A percentile compares a stretch with the other conserved stretches of the same genome.
phyloP scores from a whole-genome alignment of 2,888 invertebrate genomes.

The Drosophila merina region DNA sequence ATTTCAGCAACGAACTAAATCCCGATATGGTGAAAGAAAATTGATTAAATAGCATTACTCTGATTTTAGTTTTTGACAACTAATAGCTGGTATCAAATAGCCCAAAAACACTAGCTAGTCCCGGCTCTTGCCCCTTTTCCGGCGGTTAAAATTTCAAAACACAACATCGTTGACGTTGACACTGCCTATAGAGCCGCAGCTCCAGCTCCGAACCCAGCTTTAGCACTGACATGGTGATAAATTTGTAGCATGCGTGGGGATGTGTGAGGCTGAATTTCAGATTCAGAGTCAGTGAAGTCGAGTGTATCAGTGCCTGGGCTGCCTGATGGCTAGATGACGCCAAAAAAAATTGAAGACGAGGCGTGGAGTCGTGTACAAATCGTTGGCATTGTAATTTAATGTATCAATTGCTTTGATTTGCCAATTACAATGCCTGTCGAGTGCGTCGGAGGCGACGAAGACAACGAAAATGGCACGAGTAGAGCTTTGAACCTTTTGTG shows the following conservation, averaged over 20 bases:
- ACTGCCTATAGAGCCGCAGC: conserved; percentile 58
- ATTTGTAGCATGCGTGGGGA: conserved; percentile 81
- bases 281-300: conserved; percentile 9
- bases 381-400: conserved; percentile 80
- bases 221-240: conserved; percentile 68
- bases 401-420: conserved; percentile 79
- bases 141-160: conserved; percentile 65
- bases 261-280: conserved; percentile 40
- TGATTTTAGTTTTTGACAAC: conserved; percentile 25
- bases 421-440: conserved; percentile 68
- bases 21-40: conserved; percentile 3
- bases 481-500: conserved; percentile 35
- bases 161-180: conserved; percentile 71
- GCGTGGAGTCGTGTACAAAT: conserved; percentile 77
- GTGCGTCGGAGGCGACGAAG: conserved; percentile 59
- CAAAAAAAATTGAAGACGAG: conserved; percentile 55
- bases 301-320: conserved; percentile 1
- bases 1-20: too few species aligned
- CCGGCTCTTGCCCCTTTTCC: conserved; percentile 27
- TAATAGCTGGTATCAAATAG: conserved; percentile 25
- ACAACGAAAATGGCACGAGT: conserved; percentile 72
- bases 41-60: conserved; percentile 32
- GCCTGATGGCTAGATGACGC: conserved; percentile 31
- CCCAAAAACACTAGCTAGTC: conserved; percentile 23
- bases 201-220: conserved; percentile 42